Conservation (phyloP, 2,113 vertebrate species). For the Gnathonemus longibarbis region DNA sequence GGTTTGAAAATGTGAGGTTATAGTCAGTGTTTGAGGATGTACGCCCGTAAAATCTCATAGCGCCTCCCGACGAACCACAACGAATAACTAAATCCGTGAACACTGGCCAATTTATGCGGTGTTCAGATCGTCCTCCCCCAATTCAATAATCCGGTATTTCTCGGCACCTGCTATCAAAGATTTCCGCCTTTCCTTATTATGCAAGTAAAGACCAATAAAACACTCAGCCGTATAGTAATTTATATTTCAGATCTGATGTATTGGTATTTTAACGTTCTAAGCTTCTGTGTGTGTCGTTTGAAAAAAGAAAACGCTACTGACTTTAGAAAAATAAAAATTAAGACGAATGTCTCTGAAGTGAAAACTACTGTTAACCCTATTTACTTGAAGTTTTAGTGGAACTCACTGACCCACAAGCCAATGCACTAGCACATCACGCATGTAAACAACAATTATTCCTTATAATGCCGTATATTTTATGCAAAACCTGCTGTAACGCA, state of each 20-base stretch:
- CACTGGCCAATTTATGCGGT: not conserved
- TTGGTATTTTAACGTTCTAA: not conserved
- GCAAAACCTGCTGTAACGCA: not conserved
- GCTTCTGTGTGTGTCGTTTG: not conserved
- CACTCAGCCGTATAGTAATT: not conserved
- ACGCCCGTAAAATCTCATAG: not conserved
- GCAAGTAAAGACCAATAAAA: not conserved
- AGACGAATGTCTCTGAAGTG: not conserved
- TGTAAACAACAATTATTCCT: not conserved
- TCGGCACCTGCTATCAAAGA: not conserved
- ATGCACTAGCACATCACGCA: not conserved
- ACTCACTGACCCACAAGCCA: not conserved
- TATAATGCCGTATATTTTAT: not conserved
- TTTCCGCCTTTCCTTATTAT: not conserved
- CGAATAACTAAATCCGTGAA: not conserved
- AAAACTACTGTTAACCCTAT: not conserved
- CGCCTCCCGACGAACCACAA: not conserved
- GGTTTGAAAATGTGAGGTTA: not conserved
- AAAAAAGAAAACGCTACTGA: not conserved
- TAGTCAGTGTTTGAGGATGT: not conserved
- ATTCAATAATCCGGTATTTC: not conserved
- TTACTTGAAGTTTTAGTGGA: not conserved
- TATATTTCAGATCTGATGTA: not conserved
- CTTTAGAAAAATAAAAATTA: not conserved
- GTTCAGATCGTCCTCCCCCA: not conserved